Conservation (phyloP, 1,140 invertebrate species). For the Cydia amplana region DNA sequence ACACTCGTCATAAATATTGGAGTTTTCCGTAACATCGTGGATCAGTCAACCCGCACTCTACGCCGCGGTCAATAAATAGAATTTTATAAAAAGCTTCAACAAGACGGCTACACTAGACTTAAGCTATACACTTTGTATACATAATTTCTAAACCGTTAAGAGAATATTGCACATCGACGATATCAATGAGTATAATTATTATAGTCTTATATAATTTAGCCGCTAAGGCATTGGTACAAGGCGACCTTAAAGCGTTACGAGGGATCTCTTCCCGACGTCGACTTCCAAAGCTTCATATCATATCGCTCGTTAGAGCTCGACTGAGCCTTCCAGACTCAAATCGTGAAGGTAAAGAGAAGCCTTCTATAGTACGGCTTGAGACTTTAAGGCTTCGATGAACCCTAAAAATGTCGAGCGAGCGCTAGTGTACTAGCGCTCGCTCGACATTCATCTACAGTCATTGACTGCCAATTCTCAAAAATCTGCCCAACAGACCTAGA, state of each 20-base stretch:
- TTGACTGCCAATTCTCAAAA: not conserved
- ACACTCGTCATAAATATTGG: conserved; percentile 65
- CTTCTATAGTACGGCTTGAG: not conserved
- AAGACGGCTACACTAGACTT: conserved; percentile 76
- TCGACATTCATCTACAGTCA: not conserved
- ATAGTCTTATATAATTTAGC: conserved; percentile 45
- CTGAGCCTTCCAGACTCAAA: not conserved
- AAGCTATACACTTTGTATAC: conserved; percentile 77
- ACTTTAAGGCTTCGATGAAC: not conserved
- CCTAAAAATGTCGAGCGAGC: too few species aligned
- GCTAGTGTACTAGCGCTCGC: not conserved
- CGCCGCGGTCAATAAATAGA: conserved; percentile 74
- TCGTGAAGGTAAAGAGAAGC: not conserved
- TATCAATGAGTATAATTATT: conserved; percentile 44
- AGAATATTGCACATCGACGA: conserved; percentile 72
- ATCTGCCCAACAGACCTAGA: not conserved
- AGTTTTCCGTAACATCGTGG: conserved; percentile 71
- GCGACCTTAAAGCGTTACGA: conserved; percentile 53
- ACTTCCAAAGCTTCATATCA: conserved; percentile 29
- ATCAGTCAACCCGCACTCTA: conserved; percentile 75
- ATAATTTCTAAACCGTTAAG: conserved; percentile 74
- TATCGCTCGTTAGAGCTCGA: not conserved
- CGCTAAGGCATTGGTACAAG: conserved; percentile 65
- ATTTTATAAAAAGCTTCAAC: conserved; percentile 78
- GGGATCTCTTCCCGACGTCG: conserved; percentile 33